Conservation (phyloP, 2,113 vertebrate genomes). For the Petrocephalus microphthalmus region DNA sequence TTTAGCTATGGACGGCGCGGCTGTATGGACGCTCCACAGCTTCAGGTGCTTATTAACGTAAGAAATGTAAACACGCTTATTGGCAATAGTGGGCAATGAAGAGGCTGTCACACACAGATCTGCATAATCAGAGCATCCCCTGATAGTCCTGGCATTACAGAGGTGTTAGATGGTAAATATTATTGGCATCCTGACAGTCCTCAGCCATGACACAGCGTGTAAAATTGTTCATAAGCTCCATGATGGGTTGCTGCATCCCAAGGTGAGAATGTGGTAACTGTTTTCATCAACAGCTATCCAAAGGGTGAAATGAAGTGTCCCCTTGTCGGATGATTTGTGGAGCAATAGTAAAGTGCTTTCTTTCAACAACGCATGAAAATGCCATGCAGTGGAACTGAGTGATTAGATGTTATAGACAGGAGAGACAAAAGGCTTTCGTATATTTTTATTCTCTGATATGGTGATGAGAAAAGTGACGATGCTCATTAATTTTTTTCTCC, state of each 20-base stretch:
- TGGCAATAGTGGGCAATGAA: neutral
- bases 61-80: neutral
- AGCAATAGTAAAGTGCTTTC: slow-evolving; percentile 21
- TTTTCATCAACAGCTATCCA: slow-evolving; percentile 50
- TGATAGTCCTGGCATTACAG: slow-evolving; percentile 20
- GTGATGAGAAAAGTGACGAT: neutral
- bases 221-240: slow-evolving; percentile 55
- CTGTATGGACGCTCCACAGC: slow-evolving; percentile 14
- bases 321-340: slow-evolving; percentile 38
- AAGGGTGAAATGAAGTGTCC: slow-evolving; percentile 36
- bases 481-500: neutral
- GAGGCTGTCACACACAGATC: slow-evolving; percentile 22
- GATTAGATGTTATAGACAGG: neutral
- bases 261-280: slow-evolving; percentile 52
- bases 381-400: slow-evolving; percentile 2
- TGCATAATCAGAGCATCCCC: slow-evolving; percentile 37
- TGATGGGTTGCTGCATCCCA: slow-evolving; percentile 44
- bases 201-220: slow-evolving; percentile 45
- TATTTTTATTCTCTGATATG: neutral
- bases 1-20: neutral
- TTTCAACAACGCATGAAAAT: slow-evolving; percentile 20
- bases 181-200: slow-evolving; percentile 56
- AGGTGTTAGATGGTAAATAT: slow-evolving; percentile 62
- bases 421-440: neutral
- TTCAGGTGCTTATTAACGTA: slow-evolving; percentile 33